Evolutionary conservation across 2,113 vertebrate species (phyloP), one percentile per base, ranked within the genome.

Genomic region (Bungarus multicinctus): DNA sequence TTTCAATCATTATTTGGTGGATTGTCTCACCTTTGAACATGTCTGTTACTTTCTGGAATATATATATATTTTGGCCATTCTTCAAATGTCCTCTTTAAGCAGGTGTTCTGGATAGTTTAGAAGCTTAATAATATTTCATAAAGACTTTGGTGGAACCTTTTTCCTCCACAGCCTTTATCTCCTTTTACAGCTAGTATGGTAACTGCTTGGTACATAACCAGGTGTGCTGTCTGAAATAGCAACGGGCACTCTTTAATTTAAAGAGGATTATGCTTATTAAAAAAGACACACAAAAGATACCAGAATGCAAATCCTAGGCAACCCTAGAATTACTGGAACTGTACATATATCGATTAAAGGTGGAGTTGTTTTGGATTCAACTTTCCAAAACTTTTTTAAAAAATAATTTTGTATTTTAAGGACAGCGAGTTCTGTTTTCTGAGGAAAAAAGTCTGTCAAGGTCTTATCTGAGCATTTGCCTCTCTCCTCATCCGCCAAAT

Each of bases 71-170:
- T 90, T 60, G 45, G 20, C 14, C 45, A 5, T 86, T 81, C 58
- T 93, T 30, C 60, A 85, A 60, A 52, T 34, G 30, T 90, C 34
- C 23, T 52, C 90, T 60, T 34, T 87, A 86, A 90, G n/a, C 92
- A 93, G 92, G 92, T 93, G 92, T 86, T 86, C 74, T 22, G 52
- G 92, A 60, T 86, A 93, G 74, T 55, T 90, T 90, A 89, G 87
- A n/a, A n/a, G 45, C 55, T 58, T 86, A 85, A 30, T 60, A 85
- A 90, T 52, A 52, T 89, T 85, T 90, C 30, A 43, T 39, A 89
- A 81, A 85, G 54, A 25, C 88, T 85, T 89, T 7, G 45, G 39
- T 85, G 52, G 52, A 55, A 8, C 25, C 16, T 55, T 23, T 60
- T 86, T 58, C 22, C 30, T 47, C 88, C n/a, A 39, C 30, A 85